Evolutionary conservation across 2,113 vertebrate genomes (phyloP).

Genomic region (Lipophrys pholis): DNA sequence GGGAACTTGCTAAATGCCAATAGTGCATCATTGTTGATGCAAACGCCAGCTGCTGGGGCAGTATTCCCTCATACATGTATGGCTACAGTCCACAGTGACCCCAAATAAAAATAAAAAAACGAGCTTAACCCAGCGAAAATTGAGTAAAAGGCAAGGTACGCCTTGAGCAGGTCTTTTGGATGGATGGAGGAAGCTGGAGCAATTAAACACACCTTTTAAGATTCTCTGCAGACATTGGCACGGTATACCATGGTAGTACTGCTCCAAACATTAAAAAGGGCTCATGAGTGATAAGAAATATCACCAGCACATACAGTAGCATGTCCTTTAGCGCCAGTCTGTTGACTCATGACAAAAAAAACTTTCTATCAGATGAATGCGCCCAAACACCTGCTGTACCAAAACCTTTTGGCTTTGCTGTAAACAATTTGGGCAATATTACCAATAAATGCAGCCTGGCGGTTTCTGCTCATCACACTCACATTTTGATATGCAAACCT

Average conservation of each 20-base stretch:
- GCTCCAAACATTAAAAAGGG: slow-evolving; percentile 41
- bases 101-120: no score
- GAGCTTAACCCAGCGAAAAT: no score
- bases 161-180: no score
- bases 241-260: slow-evolving; percentile 9
- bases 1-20: neutral
- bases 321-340: slow-evolving; percentile 20
- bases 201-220: neutral
- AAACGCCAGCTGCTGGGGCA: neutral
- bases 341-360: neutral
- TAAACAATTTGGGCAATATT: neutral
- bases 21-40: neutral
- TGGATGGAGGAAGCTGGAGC: no score
- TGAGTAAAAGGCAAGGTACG: no score
- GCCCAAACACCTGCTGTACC: neutral
- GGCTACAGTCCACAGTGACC: neutral
- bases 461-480: no score
- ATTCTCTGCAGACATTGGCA: slow-evolving; percentile 6
- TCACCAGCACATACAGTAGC: neutral
- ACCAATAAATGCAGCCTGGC: no score
- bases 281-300: neutral
- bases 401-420: neutral
- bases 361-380: slow-evolving; percentile 1
- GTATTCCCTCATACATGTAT: neutral
- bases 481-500: no score